A percentile compares a stretch with the other conserved stretches of the same genome.
These are phyloP conservation scores for Apamea anceps DNA, from an alignment of 2,888 invertebrate genomes.

Conservation along the genomic window DNA sequence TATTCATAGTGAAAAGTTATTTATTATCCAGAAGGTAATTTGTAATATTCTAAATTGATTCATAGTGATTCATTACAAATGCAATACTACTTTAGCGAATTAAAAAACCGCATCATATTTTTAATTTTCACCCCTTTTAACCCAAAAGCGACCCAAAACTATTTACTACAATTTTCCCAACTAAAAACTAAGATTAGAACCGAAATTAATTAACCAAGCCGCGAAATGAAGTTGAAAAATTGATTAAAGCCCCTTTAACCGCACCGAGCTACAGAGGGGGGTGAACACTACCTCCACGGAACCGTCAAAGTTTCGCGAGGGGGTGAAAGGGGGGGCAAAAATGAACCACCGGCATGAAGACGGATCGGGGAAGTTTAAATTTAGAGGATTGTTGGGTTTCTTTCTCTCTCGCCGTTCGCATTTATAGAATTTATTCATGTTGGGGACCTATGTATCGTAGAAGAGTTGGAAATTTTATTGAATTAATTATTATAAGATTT, in stretches of 20 bases:
- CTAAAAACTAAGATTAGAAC: constrained; percentile 66
- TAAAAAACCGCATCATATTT: not conserved
- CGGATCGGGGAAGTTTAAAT: constrained; percentile 81
- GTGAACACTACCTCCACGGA: constrained; percentile 77
- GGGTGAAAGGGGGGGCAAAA: constrained; percentile 75
- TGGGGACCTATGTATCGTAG: not conserved
- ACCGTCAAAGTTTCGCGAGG: constrained; percentile 79
- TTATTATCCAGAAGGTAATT: not conserved
- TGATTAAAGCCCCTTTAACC: constrained; percentile 84
- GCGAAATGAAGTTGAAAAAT: constrained; percentile 86
- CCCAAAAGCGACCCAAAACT: constrained; percentile 9
- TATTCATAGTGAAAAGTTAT: not conserved
- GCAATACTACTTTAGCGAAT: not conserved
- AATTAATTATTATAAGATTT: not conserved
- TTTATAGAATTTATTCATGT: constrained; percentile 37
- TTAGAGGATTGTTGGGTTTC: constrained; percentile 72
- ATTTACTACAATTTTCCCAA: constrained; percentile 38
- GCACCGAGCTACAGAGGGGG: constrained; percentile 72
- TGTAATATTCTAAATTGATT: not conserved
- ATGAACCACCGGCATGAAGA: constrained; percentile 78
- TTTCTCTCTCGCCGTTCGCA: constrained; percentile 46
- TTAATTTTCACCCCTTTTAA: not conserved
- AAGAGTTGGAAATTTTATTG: not conserved
- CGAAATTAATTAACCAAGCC: constrained; percentile 77
- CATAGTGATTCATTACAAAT: not conserved